Evolutionary conservation across 1,140 invertebrate genomes (phyloP), one percentile per base, ranked within the genome.

Genomic region (Drosophila azteca): DNA sequence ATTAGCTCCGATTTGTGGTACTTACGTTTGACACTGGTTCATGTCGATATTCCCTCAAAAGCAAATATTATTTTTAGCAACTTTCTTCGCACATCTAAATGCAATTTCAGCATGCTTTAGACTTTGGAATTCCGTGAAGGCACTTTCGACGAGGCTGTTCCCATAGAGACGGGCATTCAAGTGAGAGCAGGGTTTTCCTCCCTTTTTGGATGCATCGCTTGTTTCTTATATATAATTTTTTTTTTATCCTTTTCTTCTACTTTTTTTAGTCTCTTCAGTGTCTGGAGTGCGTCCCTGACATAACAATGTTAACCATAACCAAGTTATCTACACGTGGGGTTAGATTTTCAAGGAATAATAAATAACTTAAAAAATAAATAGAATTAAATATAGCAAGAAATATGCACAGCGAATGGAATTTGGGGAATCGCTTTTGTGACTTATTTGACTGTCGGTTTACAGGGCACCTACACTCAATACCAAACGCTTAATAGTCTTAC

Each of bases 221-320:
- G 66, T 68, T 22, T 44, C 48, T 31, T 49, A n/a, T n/a, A n/a
- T n/a, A n/a, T n/a, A n/a, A n/a, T 62, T 41, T 39, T 7, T 22
- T 13, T 35, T n/a, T n/a, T n/a, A n/a, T n/a, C n/a, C n/a, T 43
- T 17, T 31, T 9, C 26, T 17, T 57, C 11, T 31, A 45, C 24
- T 69, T 69, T 69, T 57, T 24, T 35, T 51, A 69, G 64, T 43
- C 64, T 49, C 68, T 68, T 69, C 63, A 1, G 41, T 13, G 31
- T 13, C 54, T 68, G n/a, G n/a, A 69, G 64, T 58, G 66, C 17
- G 26, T 64, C 11, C 53, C 64, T 69, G 51, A 69, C 64, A 69
- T 50, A 69, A 69, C 66, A 69, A 69, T 69, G 11, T 0, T 69
- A 64, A 50, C 48, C 51, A 20, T 44, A 46, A 15, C n/a, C 29